Percentiles rank a stretch among this genome's conserved stretches.
Conservation (phyloP, 1,140 invertebrate genomes). For the Bombyx mandarina region DNA sequence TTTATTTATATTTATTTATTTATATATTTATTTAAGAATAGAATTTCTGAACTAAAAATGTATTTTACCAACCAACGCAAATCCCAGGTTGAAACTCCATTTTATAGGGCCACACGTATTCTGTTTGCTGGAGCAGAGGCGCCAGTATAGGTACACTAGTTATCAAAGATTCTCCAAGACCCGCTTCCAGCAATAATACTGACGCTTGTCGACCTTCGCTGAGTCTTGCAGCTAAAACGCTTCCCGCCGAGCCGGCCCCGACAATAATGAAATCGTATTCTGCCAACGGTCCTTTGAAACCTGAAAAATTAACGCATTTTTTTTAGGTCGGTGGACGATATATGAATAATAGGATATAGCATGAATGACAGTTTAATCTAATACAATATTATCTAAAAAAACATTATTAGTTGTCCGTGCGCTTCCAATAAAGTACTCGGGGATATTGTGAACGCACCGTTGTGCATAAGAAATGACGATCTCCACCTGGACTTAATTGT, state of each 20-base stretch:
- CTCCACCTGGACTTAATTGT: too few relatives aligned
- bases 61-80: conserved; percentile 32
- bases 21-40: not conserved
- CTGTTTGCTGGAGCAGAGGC: conserved; percentile 77
- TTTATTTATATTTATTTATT: not conserved
- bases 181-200: conserved; percentile 77
- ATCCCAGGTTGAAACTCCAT: conserved; percentile 74
- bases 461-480: too few relatives aligned
- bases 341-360: too few relatives aligned
- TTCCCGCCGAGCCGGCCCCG: conserved; percentile 83
- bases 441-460: too few relatives aligned
- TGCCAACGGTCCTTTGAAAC: conserved; percentile 40
- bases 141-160: conserved; percentile 81
- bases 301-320: conserved; percentile 23
- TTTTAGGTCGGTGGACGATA: not conserved
- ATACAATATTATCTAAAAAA: too few relatives aligned
- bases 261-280: conserved; percentile 78
- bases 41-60: not conserved
- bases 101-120: conserved; percentile 83
- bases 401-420: too few relatives aligned
- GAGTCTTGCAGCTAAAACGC: conserved; percentile 76
- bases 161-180: conserved; percentile 75
- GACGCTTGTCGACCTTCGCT: conserved; percentile 70
- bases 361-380: too few relatives aligned
- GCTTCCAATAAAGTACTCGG: too few relatives aligned